Base-by-base conservation (phyloP, 2,113 vertebrate species). In the Strigops habroptila region DNA sequence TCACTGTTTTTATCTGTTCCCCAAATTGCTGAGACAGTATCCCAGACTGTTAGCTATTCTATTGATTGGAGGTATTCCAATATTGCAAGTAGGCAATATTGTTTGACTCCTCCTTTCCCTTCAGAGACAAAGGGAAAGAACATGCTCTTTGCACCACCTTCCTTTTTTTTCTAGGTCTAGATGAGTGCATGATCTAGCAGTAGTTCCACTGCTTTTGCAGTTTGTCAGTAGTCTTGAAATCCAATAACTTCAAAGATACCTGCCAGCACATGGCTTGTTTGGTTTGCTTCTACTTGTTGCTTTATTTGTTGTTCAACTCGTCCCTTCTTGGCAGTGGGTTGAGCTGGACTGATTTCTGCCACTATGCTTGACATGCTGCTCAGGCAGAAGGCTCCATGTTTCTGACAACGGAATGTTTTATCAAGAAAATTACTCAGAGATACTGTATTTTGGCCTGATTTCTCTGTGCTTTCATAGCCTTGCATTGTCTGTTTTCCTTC, bases 401-500 rank as follows among this genome's bases (percentile, higher is more conserved):
- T 51, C 35, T 41, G 22, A 55, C 30, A n/a, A n/a, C 14, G 11
- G 35, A 74, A 70, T 9, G 7, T 39, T 83, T 88, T 68, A 68
- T 39, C 73, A 60, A 30, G 14, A 64, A 7, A 64, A n/a, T 35
- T 14, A 41, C 17, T 33, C 28, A 51, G n/a, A 43, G 12, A 12
- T 43, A 31, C 35, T 8, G 1, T 17, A 25, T 57, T 44, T 33
- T 37, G 44, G 52, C 18, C 64, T 25, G 11, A 28, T 18, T 67
- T 70, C 53, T 44, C 7, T 2, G 46, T 3, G 18, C 15, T 63
- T 16, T 30, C n/a, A 2, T 0, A 4, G 37, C 1, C 55, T 35
- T 35, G 7, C 39, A 16, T 2, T 31, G 2, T 1, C 18, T 49
- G 30, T 3, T 51, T 30, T 46, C 10, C 37, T 48, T 25, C 53